Conservation (phyloP, 2,797 vertebrate species). For the Sebastes kiyomatsui region DNA sequence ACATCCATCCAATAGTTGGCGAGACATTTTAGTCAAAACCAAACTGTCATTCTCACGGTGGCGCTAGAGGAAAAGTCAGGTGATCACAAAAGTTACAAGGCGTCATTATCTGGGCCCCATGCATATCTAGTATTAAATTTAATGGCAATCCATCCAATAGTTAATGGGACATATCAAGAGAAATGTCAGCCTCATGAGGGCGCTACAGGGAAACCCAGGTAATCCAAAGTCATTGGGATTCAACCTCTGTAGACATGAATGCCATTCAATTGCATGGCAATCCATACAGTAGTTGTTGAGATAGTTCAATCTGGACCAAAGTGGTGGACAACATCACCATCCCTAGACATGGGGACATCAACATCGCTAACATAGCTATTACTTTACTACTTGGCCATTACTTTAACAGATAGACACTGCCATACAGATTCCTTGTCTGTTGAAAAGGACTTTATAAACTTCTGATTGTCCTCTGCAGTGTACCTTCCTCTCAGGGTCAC, state of each 20-base stretch:
- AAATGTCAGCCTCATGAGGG: not conserved
- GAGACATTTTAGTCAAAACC: not conserved
- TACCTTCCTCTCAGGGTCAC: conserved; percentile 7
- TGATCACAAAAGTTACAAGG: not conserved
- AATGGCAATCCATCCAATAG: not conserved
- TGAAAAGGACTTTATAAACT: no score
- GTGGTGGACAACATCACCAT: no score
- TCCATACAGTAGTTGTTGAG: not conserved
- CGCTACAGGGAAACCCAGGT: not conserved
- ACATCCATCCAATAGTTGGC: not conserved
- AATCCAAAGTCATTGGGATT: not conserved
- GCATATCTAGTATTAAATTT: not conserved
- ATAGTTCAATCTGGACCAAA: not conserved
- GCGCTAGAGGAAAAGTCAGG: not conserved
- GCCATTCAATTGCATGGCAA: not conserved
- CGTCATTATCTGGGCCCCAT: not conserved
- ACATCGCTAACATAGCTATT: not conserved
- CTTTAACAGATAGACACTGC: not conserved
- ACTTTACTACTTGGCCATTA: not conserved
- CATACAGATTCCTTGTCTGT: not conserved
- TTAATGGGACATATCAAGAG: not conserved
- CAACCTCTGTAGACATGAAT: not conserved
- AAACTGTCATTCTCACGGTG: no score
- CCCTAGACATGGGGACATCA: no score
- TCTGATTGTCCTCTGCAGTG: not conserved